These are phyloP conservation scores for Drosophila koepferae DNA, from an alignment of 2,888 invertebrate species.

Conservation along the genomic window DNA sequence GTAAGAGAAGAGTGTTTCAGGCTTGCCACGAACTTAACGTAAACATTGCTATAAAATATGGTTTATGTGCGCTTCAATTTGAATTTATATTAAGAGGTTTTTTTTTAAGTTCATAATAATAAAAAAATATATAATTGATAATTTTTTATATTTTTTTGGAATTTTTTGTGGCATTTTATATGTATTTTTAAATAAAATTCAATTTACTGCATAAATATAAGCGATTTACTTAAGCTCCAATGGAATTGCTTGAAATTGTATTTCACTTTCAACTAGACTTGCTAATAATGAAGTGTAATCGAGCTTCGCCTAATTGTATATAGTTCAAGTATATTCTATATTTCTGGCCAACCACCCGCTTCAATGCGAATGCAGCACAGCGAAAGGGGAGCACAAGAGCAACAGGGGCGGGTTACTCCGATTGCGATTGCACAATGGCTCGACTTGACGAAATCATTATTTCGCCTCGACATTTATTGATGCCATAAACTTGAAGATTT, in stretches of 20 bases:
- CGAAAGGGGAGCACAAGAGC: neutral
- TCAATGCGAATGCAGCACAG: constrained; percentile 34
- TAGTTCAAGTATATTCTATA: neutral
- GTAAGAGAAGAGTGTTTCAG: constrained; percentile 10
- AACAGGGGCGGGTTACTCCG: constrained; percentile 37
- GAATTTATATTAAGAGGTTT: neutral
- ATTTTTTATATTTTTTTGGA: accelerated
- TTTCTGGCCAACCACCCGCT: constrained; percentile 18
- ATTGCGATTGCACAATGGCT: constrained; percentile 61
- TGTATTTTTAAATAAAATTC: neutral
- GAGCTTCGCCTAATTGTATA: neutral
- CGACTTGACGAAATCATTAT: constrained; percentile 82
- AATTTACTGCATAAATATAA: neutral
- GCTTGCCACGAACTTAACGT: neutral
- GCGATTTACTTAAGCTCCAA: neutral
- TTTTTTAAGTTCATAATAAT: neutral
- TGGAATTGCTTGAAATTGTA: neutral
- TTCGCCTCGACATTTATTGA: constrained; percentile 85
- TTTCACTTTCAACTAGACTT: too few species aligned
- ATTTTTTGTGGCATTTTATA: neutral
- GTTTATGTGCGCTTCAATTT: neutral
- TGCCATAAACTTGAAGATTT: constrained; percentile 85
- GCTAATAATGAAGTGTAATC: neutral
- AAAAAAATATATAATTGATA: neutral
- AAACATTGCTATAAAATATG: constrained; percentile 5